Evolutionary conservation across 2,113 vertebrate genomes (phyloP).

Genomic region (Platycercus adscitus): DNA sequence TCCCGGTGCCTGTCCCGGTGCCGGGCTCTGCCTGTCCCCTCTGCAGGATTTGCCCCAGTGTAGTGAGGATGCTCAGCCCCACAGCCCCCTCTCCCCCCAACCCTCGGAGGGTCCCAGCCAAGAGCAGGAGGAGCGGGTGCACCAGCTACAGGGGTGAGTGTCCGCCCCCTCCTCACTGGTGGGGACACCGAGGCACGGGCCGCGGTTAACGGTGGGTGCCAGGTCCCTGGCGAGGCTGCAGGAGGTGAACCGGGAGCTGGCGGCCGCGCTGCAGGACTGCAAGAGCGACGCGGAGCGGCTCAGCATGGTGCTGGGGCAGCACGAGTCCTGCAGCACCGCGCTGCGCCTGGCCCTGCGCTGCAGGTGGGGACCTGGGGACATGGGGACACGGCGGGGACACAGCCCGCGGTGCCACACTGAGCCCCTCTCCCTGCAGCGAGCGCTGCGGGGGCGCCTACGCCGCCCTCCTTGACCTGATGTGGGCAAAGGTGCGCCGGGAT

Average conservation of each 20-base stretch:
- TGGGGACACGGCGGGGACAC: too few species aligned
- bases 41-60: neutral
- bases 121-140: conserved; percentile 16
- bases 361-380: conserved; percentile 70
- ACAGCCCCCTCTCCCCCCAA: neutral
- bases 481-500: conserved; percentile 24
- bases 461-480: conserved; percentile 75
- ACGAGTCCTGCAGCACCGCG: conserved; percentile 82
- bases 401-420: neutral
- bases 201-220: accelerated
- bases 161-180: accelerated
- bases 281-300: conserved; percentile 82
- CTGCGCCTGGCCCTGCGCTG: conserved; percentile 83
- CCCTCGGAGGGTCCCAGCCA: neutral
- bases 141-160: conserved; percentile 60
- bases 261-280: conserved; percentile 77
- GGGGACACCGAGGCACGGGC: neutral
- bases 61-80: accelerated
- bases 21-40: neutral
- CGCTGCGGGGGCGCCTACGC: conserved; percentile 81
- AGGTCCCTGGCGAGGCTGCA: conserved; percentile 84
- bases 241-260: conserved; percentile 83
- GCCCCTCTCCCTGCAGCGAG: conserved; percentile 76
- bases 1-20: neutral
- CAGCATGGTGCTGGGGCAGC: conserved; percentile 77